Evolutionary conservation across 2,797 vertebrate species (phyloP).

Genomic region (Enteromius mattozi): DNA sequence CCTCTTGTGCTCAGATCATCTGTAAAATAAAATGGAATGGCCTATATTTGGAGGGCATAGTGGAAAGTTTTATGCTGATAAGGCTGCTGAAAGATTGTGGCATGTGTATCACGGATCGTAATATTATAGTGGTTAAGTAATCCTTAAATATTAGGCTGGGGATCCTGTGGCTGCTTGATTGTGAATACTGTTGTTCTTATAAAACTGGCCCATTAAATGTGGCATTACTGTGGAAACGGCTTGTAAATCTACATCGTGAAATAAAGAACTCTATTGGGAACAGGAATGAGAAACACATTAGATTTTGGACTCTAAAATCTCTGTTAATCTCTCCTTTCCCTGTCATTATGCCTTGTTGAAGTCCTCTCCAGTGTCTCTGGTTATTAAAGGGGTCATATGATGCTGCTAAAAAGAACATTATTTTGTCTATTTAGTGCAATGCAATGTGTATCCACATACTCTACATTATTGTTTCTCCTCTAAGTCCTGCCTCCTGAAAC

Average conservation of each 20-base stretch:
- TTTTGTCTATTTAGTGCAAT: no score
- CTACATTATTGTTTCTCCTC: no score
- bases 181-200: slow-evolving; percentile 59
- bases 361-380: background rate
- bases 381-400: no score
- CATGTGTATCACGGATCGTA: background rate
- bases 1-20: slow-evolving; percentile 36
- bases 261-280: slow-evolving; percentile 36
- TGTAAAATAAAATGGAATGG: background rate
- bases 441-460: no score
- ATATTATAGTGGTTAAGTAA: background rate
- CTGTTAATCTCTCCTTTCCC: background rate
- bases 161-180: slow-evolving; percentile 53
- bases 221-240: slow-evolving; percentile 44
- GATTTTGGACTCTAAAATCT: slow-evolving; percentile 1
- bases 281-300: slow-evolving; percentile 55
- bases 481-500: no score
- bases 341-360: background rate
- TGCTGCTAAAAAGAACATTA: no score
- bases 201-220: slow-evolving; percentile 53
- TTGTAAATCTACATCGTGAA: slow-evolving; percentile 50
- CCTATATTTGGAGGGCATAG: background rate
- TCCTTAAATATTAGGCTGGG: slow-evolving; percentile 33
- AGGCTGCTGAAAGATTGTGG: slow-evolving; percentile 14
- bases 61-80: slow-evolving; percentile 24